Evolutionary conservation across 1,140 invertebrate genomes (phyloP), one percentile per base, ranked within the genome.

Genomic region (Heterodera carotae): DNA sequence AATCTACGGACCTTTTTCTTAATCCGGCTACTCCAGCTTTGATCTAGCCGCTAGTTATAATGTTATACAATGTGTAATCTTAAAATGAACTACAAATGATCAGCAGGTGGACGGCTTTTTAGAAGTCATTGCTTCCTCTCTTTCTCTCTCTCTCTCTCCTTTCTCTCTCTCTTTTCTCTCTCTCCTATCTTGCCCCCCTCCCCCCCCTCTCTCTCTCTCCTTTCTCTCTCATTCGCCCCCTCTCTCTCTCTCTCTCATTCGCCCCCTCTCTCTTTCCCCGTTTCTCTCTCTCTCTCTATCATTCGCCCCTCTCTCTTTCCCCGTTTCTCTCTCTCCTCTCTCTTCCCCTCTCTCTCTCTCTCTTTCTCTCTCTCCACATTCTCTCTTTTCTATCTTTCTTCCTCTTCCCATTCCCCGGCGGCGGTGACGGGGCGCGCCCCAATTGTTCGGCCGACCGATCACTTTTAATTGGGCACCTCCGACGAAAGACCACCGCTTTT

Each of bases 401-500:
- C 62, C n/a, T 22, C 25, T 66, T 27, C 62, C 62, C 62, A 22
- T 43, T 0, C 4, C 18, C 48, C 48, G 10, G 10, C 5, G 36
- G 36, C 36, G 4, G 4, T 10, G 36, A 4, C 59, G 4, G 59
- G 59, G 59, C 1, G 62, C 62, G 48, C 48, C 12, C 62, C 62
- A 34, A 66, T 27, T 66, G 62, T 10, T 66, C 62, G 62, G 27
- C 62, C 62, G 33, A 66, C 62, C 62, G 62, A 34, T 66, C 62
- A 66, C 33, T 66, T 66, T 66, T 66, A 66, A 66, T 66, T 66
- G 62, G 62, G 62, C 27, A n/a, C 48, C 15, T 53, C 12, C 48
- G 18, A 53, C 22, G 48, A 18, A 4, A 12, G 48, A 53, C n/a
- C n/a, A n/a, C n/a, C n/a, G n/a, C n/a, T n/a, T 18, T 53, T 53